Conservation (phyloP, 2,113 vertebrate species). For the Neogale vison region DNA sequence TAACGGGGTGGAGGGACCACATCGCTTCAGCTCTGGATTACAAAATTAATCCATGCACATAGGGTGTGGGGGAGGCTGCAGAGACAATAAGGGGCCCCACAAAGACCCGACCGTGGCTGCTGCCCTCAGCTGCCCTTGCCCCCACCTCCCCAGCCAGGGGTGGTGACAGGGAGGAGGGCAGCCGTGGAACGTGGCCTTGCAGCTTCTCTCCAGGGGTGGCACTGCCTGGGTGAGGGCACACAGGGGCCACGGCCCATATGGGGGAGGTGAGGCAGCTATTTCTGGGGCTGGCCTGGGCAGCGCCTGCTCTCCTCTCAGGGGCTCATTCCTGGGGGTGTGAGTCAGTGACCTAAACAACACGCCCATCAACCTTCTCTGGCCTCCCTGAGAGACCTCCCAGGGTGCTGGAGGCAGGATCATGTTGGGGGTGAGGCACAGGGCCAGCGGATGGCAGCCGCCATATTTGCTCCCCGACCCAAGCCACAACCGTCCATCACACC, state of each 20-base stretch:
- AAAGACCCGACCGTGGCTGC: not conserved
- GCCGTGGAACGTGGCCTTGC: rapidly evolving
- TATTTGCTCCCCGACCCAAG: too few relatives aligned
- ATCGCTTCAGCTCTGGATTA: not conserved
- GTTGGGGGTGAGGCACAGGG: not conserved
- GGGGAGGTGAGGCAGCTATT: rapidly evolving
- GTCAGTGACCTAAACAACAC: not conserved
- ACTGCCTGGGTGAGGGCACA: rapidly evolving
- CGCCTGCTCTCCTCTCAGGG: not conserved
- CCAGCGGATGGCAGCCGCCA: rapidly evolving
- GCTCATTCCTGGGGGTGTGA: not conserved
- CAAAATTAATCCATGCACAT: rapidly evolving
- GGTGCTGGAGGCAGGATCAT: not conserved
- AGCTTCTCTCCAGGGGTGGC: not conserved
- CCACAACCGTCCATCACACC: rapidly evolving
- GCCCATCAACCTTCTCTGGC: not conserved
- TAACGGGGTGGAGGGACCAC: not conserved
- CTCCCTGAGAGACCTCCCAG: not conserved
- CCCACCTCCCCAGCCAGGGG: not conserved
- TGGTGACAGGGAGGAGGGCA: not conserved
- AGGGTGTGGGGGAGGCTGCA: rapidly evolving
- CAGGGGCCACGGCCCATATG: rapidly evolving
- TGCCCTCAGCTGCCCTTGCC: not conserved
- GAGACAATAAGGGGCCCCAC: not conserved
- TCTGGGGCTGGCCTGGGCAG: not conserved